Conservation (phyloP, 2,797 vertebrate genomes). For the Linurgus olivaceus region DNA sequence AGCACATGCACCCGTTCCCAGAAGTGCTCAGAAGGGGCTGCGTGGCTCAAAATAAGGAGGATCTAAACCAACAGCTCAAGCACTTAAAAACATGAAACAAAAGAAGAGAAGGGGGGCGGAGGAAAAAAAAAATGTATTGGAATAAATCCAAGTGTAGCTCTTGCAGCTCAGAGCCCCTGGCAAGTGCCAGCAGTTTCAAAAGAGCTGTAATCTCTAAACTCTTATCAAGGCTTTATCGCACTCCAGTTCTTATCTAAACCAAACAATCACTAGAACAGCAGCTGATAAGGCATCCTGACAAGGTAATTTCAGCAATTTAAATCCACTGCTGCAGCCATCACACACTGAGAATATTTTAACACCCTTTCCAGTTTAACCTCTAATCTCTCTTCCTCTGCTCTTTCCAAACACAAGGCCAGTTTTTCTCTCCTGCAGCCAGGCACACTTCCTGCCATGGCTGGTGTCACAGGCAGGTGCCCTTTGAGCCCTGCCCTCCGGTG, state of each 20-base stretch:
- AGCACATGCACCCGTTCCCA: accelerated
- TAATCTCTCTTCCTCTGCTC: constrained; percentile 37
- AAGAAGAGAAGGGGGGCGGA: not conserved
- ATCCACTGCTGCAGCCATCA: constrained; percentile 49
- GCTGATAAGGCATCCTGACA: constrained; percentile 74
- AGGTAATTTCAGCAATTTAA: constrained; percentile 74
- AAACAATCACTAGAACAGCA: constrained; percentile 79
- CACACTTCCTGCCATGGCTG: not conserved
- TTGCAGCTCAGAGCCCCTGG: constrained; percentile 9
- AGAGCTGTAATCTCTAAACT: constrained; percentile 69
- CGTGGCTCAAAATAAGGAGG: not conserved
- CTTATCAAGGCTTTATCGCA: constrained; percentile 75
- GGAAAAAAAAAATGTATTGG: not conserved
- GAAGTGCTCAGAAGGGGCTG: not conserved
- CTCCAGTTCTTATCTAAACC: constrained; percentile 76
- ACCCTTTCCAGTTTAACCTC: constrained; percentile 51
- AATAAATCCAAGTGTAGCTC: not conserved
- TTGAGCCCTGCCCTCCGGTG: not conserved
- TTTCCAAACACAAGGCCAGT: not conserved
- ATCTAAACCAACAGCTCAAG: not conserved
- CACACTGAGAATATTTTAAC: constrained; percentile 18
- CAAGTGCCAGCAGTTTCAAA: constrained; percentile 69
- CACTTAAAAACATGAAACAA: not conserved
- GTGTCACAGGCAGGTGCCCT: not conserved
- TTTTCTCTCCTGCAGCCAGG: not conserved